These are phyloP conservation scores for Choloepus hoffmanni DNA, from an alignment of 2,113 vertebrate species.

Conservation along the genomic window DNA sequence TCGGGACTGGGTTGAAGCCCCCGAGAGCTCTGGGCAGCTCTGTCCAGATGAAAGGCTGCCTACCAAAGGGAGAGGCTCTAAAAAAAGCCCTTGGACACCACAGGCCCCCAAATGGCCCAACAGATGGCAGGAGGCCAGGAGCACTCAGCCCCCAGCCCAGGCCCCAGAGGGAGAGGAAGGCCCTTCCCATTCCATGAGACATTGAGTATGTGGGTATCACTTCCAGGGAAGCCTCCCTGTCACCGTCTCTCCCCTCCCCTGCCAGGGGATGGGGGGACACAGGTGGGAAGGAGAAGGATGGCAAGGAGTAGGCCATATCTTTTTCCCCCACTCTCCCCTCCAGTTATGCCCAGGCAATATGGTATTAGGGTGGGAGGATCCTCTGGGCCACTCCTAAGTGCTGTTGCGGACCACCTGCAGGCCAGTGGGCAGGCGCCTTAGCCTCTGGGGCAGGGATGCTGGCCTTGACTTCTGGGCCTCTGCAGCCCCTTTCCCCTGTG, in stretches of 20 bases:
- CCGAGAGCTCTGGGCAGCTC: fast-evolving
- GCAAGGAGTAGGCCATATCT: fast-evolving
- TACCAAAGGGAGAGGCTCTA: fast-evolving
- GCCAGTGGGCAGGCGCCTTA: not conserved
- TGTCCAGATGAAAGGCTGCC: not conserved
- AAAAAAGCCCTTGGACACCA: not conserved
- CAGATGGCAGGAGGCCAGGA: not conserved
- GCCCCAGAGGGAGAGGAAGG: not conserved
- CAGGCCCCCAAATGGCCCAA: not conserved
- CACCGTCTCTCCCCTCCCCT: not conserved
- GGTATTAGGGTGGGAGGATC: not conserved
- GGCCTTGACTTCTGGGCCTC: not conserved
- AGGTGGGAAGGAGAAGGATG: not conserved
- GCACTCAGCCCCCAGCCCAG: not conserved
- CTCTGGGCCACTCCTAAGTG: not conserved
- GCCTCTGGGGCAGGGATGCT: no score
- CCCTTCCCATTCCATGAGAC: not conserved
- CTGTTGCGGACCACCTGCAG: not conserved
- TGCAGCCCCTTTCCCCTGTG: not conserved
- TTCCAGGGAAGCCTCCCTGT: not conserved
- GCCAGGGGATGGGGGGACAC: no score
- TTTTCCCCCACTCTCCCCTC: no score
- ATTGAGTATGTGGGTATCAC: not conserved
- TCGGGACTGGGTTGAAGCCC: not conserved
- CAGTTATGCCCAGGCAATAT: no score